Evolutionary conservation across 2,888 invertebrate genomes (phyloP), one percentile per base, ranked within the genome.

Genomic region (Eilema griseolum): DNA sequence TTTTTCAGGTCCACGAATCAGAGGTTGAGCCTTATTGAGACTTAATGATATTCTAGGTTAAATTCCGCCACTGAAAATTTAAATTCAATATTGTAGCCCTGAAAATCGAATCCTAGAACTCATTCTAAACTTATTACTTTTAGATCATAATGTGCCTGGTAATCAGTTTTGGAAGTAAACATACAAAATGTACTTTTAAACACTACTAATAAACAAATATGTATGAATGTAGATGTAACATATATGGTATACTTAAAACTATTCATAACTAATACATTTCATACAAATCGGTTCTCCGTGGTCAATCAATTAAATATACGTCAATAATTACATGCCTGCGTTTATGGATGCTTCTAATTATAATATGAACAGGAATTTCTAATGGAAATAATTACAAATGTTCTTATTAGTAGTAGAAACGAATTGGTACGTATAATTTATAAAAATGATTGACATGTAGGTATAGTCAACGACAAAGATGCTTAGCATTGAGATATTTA

Each of bases 271-370:
- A 60, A 81, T 74, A 75, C 77, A 76, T 75, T 73, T 79, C 76
- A 82, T 86, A 89, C 83, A 86, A 89, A 90, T 91, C 86, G 88
- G 83, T 88, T 85, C 80, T 82, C 79, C 91, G 89, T 90, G 91
- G 89, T 89, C 88, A 87, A 90, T 92, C 90, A 90, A 92, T 93
- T 93, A 92, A 85, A 82, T 75, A 83, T 80, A 85, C 86, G 86
- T 85, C 80, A 83, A 89, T 91, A 90, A 92, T 91, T 90, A 89
- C 88, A 82, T 83, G 75, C 81, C 76, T 81, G 75, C 75, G 83
- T 85, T 89, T 89, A 89, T 88, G 86, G 83, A 77, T 78, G 83
- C 81, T 86, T 89, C 88, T 90, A 90, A 90, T 91, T 90, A 89
- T 86, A 89, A 88, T 80, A 83, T 79, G 80, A 83, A 88, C 86